Conservation (phyloP, 2,797 vertebrate genomes). For the Neosalanx taihuensis region DNA sequence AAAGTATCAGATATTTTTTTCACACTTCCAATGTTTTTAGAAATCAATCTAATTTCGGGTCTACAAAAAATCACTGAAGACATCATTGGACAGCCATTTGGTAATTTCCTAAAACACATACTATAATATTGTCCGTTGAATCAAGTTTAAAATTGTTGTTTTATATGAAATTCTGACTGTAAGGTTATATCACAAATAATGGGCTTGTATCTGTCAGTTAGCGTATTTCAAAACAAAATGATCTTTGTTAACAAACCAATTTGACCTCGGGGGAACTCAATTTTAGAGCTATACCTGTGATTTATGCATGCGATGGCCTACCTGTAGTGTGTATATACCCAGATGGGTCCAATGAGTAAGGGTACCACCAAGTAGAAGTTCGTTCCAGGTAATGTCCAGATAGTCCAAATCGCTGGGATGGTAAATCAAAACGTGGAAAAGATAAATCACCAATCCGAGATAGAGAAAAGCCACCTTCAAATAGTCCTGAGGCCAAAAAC, state of each 20-base stretch:
- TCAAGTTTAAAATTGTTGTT: no score
- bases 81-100: background rate
- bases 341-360: conserved; percentile 81
- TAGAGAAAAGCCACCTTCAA: conserved; percentile 83
- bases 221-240: no score
- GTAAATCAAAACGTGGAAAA: conserved; percentile 90
- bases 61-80: no score
- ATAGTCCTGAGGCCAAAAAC: conserved; percentile 78
- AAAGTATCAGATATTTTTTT: background rate
- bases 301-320: conserved; percentile 48
- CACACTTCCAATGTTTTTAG: background rate
- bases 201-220: no score
- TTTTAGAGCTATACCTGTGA: no score
- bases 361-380: conserved; percentile 91
- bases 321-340: conserved; percentile 81
- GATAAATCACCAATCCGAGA: conserved; percentile 86
- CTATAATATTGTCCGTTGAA: no score
- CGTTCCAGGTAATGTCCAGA: conserved; percentile 89
- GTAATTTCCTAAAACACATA: no score
- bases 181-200: no score
- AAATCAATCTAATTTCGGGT: no score
- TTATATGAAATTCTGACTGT: no score
- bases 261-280: no score
- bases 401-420: conserved; percentile 85
- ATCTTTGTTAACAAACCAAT: no score